These are phyloP conservation scores for Callyntrura sp. DNA, from an alignment of 2,888 invertebrate genomes.

Conservation along the genomic window DNA sequence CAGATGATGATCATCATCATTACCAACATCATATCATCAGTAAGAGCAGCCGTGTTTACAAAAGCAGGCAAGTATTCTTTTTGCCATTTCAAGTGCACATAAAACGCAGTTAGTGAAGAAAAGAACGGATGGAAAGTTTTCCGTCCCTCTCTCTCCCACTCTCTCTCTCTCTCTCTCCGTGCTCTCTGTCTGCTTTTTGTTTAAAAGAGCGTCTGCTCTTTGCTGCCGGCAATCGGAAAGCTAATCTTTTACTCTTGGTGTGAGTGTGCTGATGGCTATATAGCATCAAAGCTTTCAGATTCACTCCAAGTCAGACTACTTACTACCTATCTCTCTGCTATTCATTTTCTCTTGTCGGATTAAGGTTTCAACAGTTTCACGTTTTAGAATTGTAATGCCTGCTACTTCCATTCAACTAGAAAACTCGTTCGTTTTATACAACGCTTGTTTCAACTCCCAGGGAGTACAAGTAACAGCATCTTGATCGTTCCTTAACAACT, in stretches of 20 bases:
- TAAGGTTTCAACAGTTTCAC: conserved; percentile 63
- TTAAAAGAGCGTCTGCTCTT: conserved; percentile 41
- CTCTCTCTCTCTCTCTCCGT: neutral
- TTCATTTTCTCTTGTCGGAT: conserved; percentile 68
- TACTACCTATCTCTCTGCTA: conserved; percentile 36
- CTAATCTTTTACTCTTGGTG: conserved; percentile 58
- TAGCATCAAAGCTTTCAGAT: conserved; percentile 21
- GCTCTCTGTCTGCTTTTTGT: conserved; percentile 12
- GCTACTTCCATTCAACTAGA: neutral
- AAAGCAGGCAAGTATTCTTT: neutral
- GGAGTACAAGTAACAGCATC: conserved; percentile 20
- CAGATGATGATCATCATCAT: conserved; percentile 23
- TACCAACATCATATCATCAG: neutral
- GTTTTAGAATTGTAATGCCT: conserved; percentile 15
- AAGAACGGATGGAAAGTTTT: conserved; percentile 29
- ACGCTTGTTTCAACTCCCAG: neutral
- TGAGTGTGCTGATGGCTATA: conserved; percentile 41
- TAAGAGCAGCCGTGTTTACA: neutral
- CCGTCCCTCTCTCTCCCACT: neutral
- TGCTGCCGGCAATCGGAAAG: conserved; percentile 58
- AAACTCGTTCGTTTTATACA: neutral
- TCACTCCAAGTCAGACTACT: neutral
- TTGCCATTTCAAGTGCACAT: neutral
- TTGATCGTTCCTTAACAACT: conserved; percentile 58
- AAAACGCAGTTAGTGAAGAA: conserved; percentile 2